Conservation (phyloP, 2,113 vertebrate species). For the Ascaphus truei region DNA sequence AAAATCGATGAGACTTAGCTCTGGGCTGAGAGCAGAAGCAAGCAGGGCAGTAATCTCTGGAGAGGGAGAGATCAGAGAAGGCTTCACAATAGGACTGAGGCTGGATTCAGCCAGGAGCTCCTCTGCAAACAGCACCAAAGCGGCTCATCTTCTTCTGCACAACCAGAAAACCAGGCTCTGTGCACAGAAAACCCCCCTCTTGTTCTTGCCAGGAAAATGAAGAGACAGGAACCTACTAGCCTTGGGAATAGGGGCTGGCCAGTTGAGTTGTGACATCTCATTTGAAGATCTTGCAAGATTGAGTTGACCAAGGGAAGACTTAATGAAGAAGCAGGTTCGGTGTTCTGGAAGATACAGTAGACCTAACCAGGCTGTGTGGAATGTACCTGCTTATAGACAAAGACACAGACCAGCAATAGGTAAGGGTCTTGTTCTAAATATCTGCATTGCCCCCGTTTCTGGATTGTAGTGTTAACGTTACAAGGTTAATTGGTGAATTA, state of each 20-base stretch:
- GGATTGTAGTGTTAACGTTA: neutral
- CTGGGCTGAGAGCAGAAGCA: constrained; percentile 35
- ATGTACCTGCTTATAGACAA: neutral
- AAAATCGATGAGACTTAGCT: constrained; percentile 39
- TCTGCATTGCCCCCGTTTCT: neutral
- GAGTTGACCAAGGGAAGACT: neutral
- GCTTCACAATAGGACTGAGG: constrained; percentile 20
- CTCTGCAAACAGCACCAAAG: neutral
- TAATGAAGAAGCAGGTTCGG: neutral
- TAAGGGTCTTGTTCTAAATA: neutral
- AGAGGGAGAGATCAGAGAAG: neutral
- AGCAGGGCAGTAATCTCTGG: neutral
- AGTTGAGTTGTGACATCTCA: neutral
- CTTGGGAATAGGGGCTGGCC: neutral
- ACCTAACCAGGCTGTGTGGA: neutral
- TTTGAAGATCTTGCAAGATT: neutral
- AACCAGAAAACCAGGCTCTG: neutral
- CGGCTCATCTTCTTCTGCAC: neutral
- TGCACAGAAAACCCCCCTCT: constrained; percentile 3
- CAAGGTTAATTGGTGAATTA: neutral
- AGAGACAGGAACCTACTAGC: neutral
- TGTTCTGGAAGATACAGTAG: neutral
- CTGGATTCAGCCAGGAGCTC: neutral
- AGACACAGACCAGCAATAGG: neutral
- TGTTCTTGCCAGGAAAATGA: neutral